Conservation (phyloP, 2,113 vertebrate genomes). For the Thymallus thymallus region DNA sequence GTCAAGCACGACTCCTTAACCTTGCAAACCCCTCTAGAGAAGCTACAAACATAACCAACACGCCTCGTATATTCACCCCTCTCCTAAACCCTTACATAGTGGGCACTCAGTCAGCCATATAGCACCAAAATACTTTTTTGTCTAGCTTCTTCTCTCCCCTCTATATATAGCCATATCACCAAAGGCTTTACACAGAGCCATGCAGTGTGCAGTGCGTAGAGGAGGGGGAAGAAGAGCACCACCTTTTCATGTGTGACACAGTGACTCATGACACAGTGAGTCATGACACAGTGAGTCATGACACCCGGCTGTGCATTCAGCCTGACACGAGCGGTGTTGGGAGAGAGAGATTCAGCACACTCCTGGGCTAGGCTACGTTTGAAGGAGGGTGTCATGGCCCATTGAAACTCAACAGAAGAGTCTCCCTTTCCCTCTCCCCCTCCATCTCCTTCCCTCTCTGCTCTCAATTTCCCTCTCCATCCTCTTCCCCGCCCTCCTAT, state of each 20-base stretch:
- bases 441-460: neutral
- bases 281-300: neutral
- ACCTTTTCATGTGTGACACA: neutral
- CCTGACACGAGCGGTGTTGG: neutral
- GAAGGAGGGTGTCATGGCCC: too few species aligned
- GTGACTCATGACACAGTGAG: slow-evolving; percentile 1
- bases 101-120: neutral
- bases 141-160: slow-evolving; percentile 36
- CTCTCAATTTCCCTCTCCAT: too few species aligned
- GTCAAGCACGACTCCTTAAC: too few species aligned
- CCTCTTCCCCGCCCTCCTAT: neutral
- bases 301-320: neutral
- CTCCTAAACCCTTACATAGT: neutral
- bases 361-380: neutral
- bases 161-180: slow-evolving; percentile 58
- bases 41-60: too few species aligned
- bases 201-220: slow-evolving; percentile 14
- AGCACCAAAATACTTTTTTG: slow-evolving; percentile 12
- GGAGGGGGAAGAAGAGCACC: slow-evolving; percentile 16
- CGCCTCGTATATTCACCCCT: neutral
- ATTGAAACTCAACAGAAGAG: neutral
- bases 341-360: neutral
- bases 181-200: slow-evolving; percentile 35
- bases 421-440: neutral
- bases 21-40: too few species aligned